Base-by-base conservation (phyloP, 2,113 vertebrate genomes). In the Alethe diademata region DNA sequence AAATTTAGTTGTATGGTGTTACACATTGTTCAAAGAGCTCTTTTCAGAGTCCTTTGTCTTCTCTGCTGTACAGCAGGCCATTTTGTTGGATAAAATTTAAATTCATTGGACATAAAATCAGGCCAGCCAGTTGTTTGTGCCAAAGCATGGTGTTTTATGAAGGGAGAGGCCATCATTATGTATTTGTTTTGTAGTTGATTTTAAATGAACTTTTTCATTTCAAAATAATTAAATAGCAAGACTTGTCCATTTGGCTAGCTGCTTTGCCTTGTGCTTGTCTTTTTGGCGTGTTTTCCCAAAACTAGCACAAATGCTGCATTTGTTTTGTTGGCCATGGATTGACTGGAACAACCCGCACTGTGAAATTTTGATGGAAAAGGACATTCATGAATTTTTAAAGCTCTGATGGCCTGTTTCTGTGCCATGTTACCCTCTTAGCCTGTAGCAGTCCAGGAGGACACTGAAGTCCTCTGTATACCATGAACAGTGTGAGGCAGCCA, bases 211-310 rank as follows among this genome's bases (percentile, higher is more conserved):
- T 88, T 76, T 85, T 66, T 86, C 16, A 86, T 90, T 94, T 79
- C 47, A 31, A 56, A 93, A 93, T 97, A 92, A 97, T 97, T 89
- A 93, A 94, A 69, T 69, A 80, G 42, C 90, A 92, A 93, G 88
- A 86, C 82, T 91, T 93, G 88, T 94, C 94, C 84, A 47, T 88
- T 86, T 78, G 85, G 83, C 85, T 72, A 62, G 29, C 91, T 92
- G 75, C 92, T 90, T 95, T 91, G 87, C 85, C 70, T 95, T 78
- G 74, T 78, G 78, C 94, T 97, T 89, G 74, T 76, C 54, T 76
- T 67, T 95, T 89, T 78, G 24, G 72, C 47, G 1, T 90, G 62
- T 96, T 96, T 94, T 88, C 82, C 38, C 18, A 73, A 96, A 93
- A 65, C 26, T 19, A 88, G 93, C 66, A 91, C 69, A 93, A 95